Conservation (phyloP, 2,888 invertebrate genomes). For the Cephalotes varians region DNA sequence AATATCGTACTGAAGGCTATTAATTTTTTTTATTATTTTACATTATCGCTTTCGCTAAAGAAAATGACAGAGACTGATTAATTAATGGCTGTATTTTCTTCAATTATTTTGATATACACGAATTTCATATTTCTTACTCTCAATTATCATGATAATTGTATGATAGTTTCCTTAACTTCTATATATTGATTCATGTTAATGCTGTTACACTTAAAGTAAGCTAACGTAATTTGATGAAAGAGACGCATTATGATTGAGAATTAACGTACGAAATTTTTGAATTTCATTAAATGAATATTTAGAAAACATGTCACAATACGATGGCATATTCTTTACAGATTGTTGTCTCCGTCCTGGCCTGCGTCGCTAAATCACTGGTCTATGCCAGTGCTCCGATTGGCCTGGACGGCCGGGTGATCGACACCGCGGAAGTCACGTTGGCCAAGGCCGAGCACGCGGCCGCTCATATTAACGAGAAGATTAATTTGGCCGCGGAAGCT, state of each 20-base stretch:
- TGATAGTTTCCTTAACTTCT: background rate
- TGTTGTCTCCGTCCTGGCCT: constrained; percentile 74
- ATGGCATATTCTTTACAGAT: constrained; percentile 51
- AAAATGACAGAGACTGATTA: too few species aligned
- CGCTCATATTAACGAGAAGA: constrained; percentile 70
- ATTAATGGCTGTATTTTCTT: background rate
- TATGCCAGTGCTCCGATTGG: constrained; percentile 76
- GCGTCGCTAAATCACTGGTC: constrained; percentile 69
- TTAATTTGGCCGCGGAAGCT: constrained; percentile 70
- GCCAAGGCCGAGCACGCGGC: constrained; percentile 78
- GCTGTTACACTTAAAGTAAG: background rate
- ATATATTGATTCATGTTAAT: background rate
- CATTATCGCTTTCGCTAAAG: too few species aligned
- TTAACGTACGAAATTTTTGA: background rate
- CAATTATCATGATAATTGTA: background rate
- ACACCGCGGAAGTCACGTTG: constrained; percentile 76
- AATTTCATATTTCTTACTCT: constrained; percentile 1
- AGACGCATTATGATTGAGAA: background rate
- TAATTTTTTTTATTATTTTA: background rate
- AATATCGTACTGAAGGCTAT: background rate
- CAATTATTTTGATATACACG: background rate
- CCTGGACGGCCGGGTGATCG: constrained; percentile 75
- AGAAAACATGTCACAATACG: background rate
- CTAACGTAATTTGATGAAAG: background rate
- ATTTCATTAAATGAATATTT: background rate